These are phyloP conservation scores for Gavia stellata DNA, from an alignment of 2,113 vertebrate species.

Conservation along the genomic window DNA sequence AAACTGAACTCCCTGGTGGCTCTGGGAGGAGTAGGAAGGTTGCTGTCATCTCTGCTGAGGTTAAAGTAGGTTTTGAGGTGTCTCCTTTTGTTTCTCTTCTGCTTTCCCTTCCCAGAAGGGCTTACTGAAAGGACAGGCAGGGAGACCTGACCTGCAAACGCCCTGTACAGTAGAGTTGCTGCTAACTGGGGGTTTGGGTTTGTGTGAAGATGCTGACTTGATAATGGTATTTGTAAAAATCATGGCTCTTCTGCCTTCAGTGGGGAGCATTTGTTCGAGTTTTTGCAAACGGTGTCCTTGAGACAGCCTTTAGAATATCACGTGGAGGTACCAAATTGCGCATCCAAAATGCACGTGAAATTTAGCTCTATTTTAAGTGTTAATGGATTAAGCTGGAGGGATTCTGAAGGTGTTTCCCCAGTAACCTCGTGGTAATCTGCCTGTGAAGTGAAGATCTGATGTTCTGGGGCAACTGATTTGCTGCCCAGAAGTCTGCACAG, in stretches of 20 bases:
- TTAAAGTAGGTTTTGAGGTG: neutral
- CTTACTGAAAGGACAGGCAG: neutral
- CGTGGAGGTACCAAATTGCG: rapidly evolving
- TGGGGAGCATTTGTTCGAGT: neutral
- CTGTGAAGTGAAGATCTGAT: neutral
- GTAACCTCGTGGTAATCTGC: neutral
- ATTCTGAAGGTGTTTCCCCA: neutral
- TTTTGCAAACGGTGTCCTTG: neutral
- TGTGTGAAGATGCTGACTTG: neutral
- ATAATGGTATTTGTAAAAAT: neutral
- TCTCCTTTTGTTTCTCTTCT: neutral
- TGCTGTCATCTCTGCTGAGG: neutral
- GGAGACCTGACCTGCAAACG: neutral
- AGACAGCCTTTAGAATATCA: neutral
- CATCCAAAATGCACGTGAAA: rapidly evolving
- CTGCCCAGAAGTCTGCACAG: neutral
- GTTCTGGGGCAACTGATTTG: neutral
- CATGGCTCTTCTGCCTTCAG: neutral
- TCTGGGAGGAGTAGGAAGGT: neutral
- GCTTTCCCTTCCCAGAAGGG: neutral
- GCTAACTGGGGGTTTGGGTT: neutral
- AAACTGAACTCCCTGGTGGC: neutral
- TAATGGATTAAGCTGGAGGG: neutral
- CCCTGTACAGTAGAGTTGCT: neutral
- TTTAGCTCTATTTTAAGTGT: neutral